Base-by-base conservation (phyloP, 2,888 invertebrate species). In the Megastigmus dorsalis region DNA sequence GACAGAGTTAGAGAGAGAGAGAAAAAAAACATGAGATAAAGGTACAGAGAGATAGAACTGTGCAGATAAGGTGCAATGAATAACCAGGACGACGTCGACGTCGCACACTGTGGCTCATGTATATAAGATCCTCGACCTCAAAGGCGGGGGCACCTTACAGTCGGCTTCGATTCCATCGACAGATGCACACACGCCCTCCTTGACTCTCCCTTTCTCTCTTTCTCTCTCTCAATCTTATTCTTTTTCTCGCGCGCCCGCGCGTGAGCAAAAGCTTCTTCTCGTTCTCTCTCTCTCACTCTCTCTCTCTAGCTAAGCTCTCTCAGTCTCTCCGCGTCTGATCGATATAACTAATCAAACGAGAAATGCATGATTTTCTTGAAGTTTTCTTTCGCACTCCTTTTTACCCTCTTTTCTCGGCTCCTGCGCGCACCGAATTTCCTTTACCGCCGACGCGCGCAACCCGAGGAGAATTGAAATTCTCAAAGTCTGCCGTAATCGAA, bases 31-130 rank as follows among this genome's bases (percentile, higher is more conserved):
- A 15, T 20, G 23, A 54, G 18, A 52, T 28, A 43, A 48, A 26
- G 38, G 33, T 9, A 50, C 10, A 50, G n/a, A 48, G 36, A 62
- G 33, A 72, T 36, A 68, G 45, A 63, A 68, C 60, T 76, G 79
- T 79, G 77, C 77, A 80, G 74, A 79, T 74, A 81, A 78, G 67
- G 81, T 81, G 80, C 78, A 77, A 77, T 75, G 71, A 77, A 74
- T 76, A 78, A 75, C 67, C 71, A 60, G 62, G 30, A 62, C 65
- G 67, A 43, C 69, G 70, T 68, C 67, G 73, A 28, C 9, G 10
- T 63, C 38, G 23, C 28, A n/a, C 23, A 36, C 33, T 7, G 43
- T n/a, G 28, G 41, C 71, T 18, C 23, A 23, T 23, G 54, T 26
- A 30, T 38, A 57, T 3, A 28, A 65, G 66, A 50, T 50, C 63